These are phyloP conservation scores for Mystacornis crossleyi DNA, from an alignment of 2,113 vertebrate species.

Conservation along the genomic window DNA sequence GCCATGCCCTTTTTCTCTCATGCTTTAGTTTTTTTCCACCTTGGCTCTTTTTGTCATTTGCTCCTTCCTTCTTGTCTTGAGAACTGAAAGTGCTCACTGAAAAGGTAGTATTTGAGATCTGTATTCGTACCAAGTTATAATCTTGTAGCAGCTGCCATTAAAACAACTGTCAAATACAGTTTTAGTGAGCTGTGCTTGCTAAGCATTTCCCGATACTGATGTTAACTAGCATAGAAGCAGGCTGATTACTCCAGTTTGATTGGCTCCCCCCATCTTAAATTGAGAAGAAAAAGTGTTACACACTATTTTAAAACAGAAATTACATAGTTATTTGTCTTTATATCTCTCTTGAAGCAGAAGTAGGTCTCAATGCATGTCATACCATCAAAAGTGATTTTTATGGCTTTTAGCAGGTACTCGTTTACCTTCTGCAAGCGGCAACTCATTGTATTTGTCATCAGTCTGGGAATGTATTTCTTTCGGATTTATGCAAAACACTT, in stretches of 20 bases:
- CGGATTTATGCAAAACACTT: neutral
- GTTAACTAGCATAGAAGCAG: neutral
- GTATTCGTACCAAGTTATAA: neutral
- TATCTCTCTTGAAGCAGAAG: neutral
- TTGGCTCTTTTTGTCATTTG: neutral
- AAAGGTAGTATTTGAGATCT: neutral
- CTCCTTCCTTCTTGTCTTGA: neutral
- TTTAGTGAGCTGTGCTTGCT: constrained; percentile 4
- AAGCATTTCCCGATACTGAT: neutral
- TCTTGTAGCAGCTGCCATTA: neutral
- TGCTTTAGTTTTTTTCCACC: neutral
- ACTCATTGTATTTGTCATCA: neutral
- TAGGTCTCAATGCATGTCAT: neutral
- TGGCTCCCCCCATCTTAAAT: neutral
- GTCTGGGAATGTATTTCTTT: neutral
- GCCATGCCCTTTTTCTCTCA: neutral
- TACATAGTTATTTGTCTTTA: neutral
- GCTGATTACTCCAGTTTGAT: neutral
- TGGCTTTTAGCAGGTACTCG: neutral
- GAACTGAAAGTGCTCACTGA: neutral
- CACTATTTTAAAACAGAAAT: neutral
- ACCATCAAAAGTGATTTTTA: neutral
- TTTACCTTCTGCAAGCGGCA: neutral
- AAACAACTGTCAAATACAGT: neutral
- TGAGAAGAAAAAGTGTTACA: neutral